Evolutionary conservation across 2,113 vertebrate genomes (phyloP).

Genomic region (Campylorhamphus procurvoides): DNA sequence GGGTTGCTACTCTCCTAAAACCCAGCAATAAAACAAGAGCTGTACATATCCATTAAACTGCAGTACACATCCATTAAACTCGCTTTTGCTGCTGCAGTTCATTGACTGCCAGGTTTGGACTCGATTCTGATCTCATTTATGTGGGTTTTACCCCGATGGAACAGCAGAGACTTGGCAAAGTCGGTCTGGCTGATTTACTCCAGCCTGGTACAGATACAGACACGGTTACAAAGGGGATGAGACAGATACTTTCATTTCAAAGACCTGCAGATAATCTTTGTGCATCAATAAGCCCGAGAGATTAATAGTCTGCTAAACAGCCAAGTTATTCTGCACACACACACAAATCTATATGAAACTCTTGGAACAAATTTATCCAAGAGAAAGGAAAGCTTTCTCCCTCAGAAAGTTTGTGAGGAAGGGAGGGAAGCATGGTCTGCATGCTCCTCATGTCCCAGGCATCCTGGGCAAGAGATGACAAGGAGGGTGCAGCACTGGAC

Average conservation of each 20-base stretch:
- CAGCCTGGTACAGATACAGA: neutral
- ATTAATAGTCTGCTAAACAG: neutral
- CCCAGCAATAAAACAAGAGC: conserved; percentile 28
- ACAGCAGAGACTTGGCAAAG: neutral
- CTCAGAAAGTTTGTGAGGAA: neutral
- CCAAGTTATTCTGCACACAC: neutral
- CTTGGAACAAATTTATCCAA: neutral
- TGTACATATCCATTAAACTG: conserved; percentile 45
- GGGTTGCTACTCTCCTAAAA: neutral
- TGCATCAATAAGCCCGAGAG: neutral
- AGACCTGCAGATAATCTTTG: neutral
- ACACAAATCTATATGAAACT: rapidly evolving
- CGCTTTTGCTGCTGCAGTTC: conserved; percentile 31
- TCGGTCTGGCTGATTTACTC: neutral
- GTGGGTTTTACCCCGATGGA: neutral
- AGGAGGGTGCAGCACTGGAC: neutral
- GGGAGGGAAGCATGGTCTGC: neutral
- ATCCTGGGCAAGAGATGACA: neutral
- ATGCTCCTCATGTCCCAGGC: rapidly evolving
- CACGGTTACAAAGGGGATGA: neutral
- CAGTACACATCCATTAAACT: conserved; percentile 37
- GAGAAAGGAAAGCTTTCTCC: neutral
- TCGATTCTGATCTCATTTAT: neutral
- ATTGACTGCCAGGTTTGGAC: neutral
- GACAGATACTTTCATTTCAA: neutral